A percentile compares a stretch with the other conserved stretches of the same genome.
phyloP scores from a whole-genome alignment of 2,797 vertebrate species.

The Yasuhikotakia modesta region DNA sequence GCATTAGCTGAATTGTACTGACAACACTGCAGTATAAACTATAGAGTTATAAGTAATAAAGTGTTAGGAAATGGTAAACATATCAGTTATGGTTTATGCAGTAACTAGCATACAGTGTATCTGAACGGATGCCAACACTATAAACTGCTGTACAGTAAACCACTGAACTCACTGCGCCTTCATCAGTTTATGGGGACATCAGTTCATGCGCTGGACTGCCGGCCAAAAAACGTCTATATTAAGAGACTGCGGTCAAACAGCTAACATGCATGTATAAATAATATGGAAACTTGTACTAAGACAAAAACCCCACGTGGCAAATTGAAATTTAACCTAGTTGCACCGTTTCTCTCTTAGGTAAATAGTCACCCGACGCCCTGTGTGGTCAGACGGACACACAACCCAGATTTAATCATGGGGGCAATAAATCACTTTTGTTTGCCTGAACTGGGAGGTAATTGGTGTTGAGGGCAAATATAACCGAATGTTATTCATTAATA shows the following conservation, averaged over 20 bases:
- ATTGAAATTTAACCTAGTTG: background rate
- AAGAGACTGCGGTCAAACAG: background rate
- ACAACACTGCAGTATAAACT: background rate
- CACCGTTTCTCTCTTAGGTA: background rate
- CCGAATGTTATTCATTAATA: background rate
- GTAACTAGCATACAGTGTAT: background rate
- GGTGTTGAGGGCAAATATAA: background rate
- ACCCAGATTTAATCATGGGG: background rate
- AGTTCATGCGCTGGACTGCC: background rate
- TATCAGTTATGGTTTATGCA: background rate
- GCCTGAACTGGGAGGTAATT: background rate
- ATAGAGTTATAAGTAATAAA: too few relatives aligned
- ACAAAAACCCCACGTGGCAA: conserved; percentile 1
- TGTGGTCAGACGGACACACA: background rate
- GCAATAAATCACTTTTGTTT: background rate
- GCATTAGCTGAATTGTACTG: too few relatives aligned
- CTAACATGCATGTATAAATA: conserved; percentile 12
- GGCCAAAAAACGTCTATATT: background rate
- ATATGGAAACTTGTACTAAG: background rate
- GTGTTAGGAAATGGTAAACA: background rate
- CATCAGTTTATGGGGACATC: conserved; percentile 1
- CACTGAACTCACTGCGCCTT: background rate
- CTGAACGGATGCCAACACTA: background rate
- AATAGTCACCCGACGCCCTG: conserved; percentile 5
- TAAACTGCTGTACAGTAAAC: background rate